A percentile compares a stretch with the other conserved stretches of the same genome.
phyloP scores from a whole-genome alignment of 2,888 invertebrate genomes.

The Aspidapion aeneum region DNA sequence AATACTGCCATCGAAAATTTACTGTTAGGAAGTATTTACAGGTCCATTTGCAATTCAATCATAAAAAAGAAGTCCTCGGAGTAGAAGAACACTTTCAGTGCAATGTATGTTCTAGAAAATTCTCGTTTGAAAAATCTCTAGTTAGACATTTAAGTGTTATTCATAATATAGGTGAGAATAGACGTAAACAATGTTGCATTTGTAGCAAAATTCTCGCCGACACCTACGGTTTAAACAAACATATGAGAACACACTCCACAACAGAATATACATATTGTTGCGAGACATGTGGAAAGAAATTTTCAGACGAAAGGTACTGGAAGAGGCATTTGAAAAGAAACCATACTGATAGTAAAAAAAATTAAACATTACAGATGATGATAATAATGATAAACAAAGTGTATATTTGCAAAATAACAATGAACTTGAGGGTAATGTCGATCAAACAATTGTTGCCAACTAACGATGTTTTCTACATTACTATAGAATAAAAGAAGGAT shows the following conservation, averaged over 20 bases:
- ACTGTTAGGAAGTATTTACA: constrained; percentile 35
- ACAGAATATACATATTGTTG: constrained; percentile 38
- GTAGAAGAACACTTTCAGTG: constrained; percentile 35
- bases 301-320: constrained; percentile 33
- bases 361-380: no score
- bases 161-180: constrained; percentile 37
- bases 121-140: constrained; percentile 39
- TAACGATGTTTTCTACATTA: no score
- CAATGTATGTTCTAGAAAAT: constrained; percentile 34
- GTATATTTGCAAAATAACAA: no score
- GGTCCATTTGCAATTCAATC: constrained; percentile 36
- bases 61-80: constrained; percentile 38
- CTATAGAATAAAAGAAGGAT: no score
- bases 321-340: constrained; percentile 31
- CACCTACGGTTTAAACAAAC: constrained; percentile 38
- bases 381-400: no score
- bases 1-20: constrained; percentile 40
- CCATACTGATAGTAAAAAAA: no score
- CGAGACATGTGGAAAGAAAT: constrained; percentile 37
- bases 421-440: no score
- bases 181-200: constrained; percentile 34
- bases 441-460: no score
- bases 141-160: constrained; percentile 37
- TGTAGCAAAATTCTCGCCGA: constrained; percentile 39
- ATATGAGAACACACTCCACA: constrained; percentile 39